phyloP scores from a whole-genome alignment of 2,888 invertebrate genomes.

The Melipona beecheii region DNA sequence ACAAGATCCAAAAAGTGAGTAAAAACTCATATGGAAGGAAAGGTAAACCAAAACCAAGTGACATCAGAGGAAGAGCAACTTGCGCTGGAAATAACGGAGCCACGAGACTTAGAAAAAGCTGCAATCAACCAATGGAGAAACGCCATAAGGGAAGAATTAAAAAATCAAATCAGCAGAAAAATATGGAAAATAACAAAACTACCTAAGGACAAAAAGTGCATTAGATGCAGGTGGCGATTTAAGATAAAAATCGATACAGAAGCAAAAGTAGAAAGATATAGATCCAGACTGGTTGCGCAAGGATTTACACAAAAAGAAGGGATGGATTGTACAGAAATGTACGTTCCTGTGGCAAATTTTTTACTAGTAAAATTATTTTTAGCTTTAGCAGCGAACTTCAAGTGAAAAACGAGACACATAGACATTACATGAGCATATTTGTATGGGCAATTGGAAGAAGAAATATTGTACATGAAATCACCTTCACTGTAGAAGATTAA shows the following conservation, averaged over 20 bases:
- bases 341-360: no score
- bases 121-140: background rate
- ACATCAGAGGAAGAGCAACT: conserved; percentile 1
- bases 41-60: conserved; percentile 22
- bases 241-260: no score
- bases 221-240: no score
- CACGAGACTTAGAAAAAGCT: conserved; percentile 19
- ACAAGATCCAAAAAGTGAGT: conserved; percentile 5
- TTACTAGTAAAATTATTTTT: conserved; percentile 17
- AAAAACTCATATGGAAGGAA: conserved; percentile 29
- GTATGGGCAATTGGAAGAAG: conserved; percentile 33
- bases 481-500: conserved; percentile 6
- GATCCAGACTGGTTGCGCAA: no score
- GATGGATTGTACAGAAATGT: no score
- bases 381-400: conserved; percentile 1
- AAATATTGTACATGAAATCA: conserved; percentile 27
- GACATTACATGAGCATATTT: conserved; percentile 41
- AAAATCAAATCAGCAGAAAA: conserved; percentile 13
- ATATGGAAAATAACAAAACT: conserved; percentile 19
- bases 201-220: no score
- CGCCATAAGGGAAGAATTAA: conserved; percentile 7
- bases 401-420: conserved; percentile 23
- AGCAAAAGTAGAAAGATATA: no score
- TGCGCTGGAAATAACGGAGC: conserved; percentile 23
- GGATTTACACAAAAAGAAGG: no score